Evolutionary conservation across 2,888 invertebrate species (phyloP).

Genomic region (Drosophila mercatorum): DNA sequence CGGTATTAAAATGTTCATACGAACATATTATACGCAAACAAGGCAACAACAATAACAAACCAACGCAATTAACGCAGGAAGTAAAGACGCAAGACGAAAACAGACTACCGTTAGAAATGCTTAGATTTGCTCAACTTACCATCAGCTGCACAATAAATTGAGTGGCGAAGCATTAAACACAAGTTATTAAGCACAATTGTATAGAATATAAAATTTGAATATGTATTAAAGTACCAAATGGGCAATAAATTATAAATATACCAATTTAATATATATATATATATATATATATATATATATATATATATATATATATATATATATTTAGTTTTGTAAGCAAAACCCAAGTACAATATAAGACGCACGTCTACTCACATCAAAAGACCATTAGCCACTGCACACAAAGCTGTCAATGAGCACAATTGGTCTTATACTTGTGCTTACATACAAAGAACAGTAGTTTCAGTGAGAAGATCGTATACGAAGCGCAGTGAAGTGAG

Average conservation of each 20-base stretch:
- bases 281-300: no score
- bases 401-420: neutral
- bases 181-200: neutral
- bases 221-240: neutral
- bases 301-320: neutral
- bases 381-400: neutral
- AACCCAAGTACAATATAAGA: neutral
- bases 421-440: neutral
- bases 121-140: no score
- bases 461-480: no score
- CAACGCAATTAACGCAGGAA: neutral
- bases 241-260: neutral
- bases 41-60: neutral
- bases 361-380: neutral
- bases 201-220: no score
- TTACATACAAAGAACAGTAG: no score
- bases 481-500: no score
- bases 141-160: neutral
- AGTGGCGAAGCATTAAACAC: neutral
- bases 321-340: neutral
- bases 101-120: neutral
- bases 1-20: neutral
- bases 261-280: no score
- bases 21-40: neutral
- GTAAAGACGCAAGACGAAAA: neutral